Evolutionary conservation across 2,113 vertebrate species (phyloP).

Genomic region (Datnioides undecimradiatus): DNA sequence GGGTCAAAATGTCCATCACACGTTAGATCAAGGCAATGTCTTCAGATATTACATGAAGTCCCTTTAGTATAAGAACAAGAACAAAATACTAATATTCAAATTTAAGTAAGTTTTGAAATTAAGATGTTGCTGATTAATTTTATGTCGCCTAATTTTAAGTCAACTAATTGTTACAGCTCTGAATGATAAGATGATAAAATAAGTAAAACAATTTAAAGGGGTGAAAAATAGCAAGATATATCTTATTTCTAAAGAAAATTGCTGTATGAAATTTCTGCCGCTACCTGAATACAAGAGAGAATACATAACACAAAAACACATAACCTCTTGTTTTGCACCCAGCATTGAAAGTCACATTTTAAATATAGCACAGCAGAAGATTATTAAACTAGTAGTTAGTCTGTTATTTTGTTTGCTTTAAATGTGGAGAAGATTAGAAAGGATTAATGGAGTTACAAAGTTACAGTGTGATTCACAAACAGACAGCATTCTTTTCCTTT

Average conservation of each 20-base stretch:
- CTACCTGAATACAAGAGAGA: neutral
- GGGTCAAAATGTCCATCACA: neutral
- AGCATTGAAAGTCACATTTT: neutral
- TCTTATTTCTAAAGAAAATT: neutral
- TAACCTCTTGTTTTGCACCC: neutral
- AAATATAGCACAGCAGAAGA: neutral
- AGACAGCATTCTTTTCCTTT: conserved; percentile 33
- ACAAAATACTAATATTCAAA: conserved; percentile 2
- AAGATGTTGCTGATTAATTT: conserved; percentile 4
- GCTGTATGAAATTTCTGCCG: neutral
- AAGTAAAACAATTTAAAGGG: neutral
- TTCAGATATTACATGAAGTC: neutral
- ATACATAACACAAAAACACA: too few relatives aligned
- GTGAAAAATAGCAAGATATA: neutral
- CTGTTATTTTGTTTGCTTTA: neutral
- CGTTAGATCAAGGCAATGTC: neutral
- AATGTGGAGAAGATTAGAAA: neutral
- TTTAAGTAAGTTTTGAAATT: too few relatives aligned
- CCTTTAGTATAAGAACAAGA: neutral
- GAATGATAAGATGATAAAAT: neutral
- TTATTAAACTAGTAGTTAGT: too few relatives aligned
- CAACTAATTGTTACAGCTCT: neutral
- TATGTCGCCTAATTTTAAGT: neutral
- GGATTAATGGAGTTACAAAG: neutral
- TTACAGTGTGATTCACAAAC: neutral